A percentile compares a stretch with the other conserved stretches of the same genome.
These are phyloP conservation scores for Pasiphila rectangulata DNA, from an alignment of 2,888 invertebrate genomes.

Conservation along the genomic window DNA sequence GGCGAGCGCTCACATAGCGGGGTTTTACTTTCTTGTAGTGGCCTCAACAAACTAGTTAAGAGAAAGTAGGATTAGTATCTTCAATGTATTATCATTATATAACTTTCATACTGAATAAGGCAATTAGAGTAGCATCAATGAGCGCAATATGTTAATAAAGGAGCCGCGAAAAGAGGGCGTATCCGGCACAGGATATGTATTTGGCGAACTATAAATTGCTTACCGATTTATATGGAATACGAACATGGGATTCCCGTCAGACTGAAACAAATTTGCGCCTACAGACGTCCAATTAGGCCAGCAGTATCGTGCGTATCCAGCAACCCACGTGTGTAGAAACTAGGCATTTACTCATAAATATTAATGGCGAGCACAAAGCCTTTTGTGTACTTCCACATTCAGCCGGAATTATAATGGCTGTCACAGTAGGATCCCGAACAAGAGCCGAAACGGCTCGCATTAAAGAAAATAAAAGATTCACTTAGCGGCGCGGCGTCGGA, in stretches of 20 bases:
- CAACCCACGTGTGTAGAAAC: conserved; percentile 74
- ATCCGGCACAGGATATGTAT: conserved; percentile 31
- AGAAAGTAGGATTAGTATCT: conserved; percentile 78
- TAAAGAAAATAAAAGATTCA: conserved; percentile 71
- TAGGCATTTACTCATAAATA: conserved; percentile 77
- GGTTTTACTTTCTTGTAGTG: conserved; percentile 79
- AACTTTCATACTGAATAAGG: conserved; percentile 44
- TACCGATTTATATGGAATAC: conserved; percentile 35
- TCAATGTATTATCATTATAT: conserved; percentile 66
- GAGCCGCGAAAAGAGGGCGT: conserved; percentile 24
- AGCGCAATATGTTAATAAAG: conserved; percentile 29
- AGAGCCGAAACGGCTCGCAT: conserved; percentile 74
- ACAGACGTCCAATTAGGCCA: conserved; percentile 71
- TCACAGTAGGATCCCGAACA: conserved; percentile 75
- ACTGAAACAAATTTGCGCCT: conserved; percentile 70
- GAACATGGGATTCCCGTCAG: conserved; percentile 53
- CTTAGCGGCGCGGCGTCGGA: conserved; percentile 44
- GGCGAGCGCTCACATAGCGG: conserved; percentile 74
- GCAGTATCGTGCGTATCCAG: conserved; percentile 74
- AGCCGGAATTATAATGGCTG: conserved; percentile 77
- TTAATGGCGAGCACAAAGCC: conserved; percentile 73
- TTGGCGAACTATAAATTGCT: conserved; percentile 40
- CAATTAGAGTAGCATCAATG: conserved; percentile 32
- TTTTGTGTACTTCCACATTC: conserved; percentile 76
- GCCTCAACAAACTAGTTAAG: conserved; percentile 78